Base-by-base conservation (phyloP, 2,888 invertebrate genomes). In the Automeris io region DNA sequence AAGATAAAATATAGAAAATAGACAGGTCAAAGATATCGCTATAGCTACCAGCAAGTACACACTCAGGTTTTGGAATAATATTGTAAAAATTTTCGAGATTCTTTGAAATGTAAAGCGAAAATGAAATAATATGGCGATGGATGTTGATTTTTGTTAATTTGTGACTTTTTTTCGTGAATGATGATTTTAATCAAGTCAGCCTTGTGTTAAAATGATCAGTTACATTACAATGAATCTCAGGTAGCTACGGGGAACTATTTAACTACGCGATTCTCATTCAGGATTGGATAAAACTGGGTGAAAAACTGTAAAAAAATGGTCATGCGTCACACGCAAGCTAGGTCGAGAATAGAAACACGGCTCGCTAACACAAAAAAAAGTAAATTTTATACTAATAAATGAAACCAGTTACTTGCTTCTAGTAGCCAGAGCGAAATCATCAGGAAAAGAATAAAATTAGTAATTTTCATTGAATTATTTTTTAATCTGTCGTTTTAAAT, bases 31-130 rank as follows among this genome's bases (percentile, higher is more conserved):
- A 71, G 69, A 66, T 81, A 47, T 66, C 83, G 86, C 86, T 82
- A 85, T 85, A 86, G 85, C 85, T 86, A 85, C 85, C 82, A 78
- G 86, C 85, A 86, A 86, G 86, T 86, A 71, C 64, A 81, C 78
- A 81, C 66, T 58, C 62, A 78, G 58, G 42, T 57, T 52, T 60
- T 64, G n/a, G 55, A 65, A 63, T 57, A 61, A 61, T 46, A 43
- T 40, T 38, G 40, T 44, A 45, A 57, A 58, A 49, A 51, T 60
- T 18, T 6, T 18, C 37, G 82, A 82, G 82, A 83, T 80, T 80
- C 82, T 60, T 82, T 80, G 85, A 74, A 82, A 80, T 72, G 64
- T 53, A 41, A 36, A 39, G 35, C 45, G 37, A 50, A 47, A 50
- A 36, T 16, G 19, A 43, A 35, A 35, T 32, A 39, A 37, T 42